Conservation (phyloP, 2,113 vertebrate species). For the Seriola quinqueradiata region DNA sequence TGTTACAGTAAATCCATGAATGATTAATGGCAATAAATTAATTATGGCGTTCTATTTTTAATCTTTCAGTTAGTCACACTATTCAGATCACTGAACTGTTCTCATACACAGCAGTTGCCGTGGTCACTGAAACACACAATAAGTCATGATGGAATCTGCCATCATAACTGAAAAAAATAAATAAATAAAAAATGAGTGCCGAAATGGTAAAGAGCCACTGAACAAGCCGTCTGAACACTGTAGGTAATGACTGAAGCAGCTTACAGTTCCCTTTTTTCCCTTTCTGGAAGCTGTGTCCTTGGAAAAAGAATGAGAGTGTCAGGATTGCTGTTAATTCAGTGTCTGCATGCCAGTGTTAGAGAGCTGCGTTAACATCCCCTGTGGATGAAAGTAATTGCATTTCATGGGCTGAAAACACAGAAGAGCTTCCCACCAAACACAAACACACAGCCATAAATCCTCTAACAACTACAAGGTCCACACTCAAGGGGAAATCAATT, state of each 20-base stretch:
- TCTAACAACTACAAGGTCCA: slow-evolving; percentile 58
- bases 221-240: not conserved
- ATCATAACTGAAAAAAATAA: not conserved
- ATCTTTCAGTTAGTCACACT: slow-evolving; percentile 34
- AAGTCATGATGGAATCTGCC: not conserved
- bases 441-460: slow-evolving; percentile 65
- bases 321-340: slow-evolving; percentile 47
- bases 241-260: not conserved
- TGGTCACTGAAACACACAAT: slow-evolving; percentile 8
- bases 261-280: not conserved
- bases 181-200: not conserved
- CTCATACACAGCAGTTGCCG: slow-evolving; percentile 1
- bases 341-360: slow-evolving; percentile 36
- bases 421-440: slow-evolving; percentile 65
- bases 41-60: slow-evolving; percentile 67
- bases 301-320: slow-evolving; percentile 14
- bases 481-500: slow-evolving; percentile 72
- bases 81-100: slow-evolving; percentile 42
- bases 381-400: slow-evolving; percentile 74
- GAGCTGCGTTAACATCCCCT: slow-evolving; percentile 56
- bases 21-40: slow-evolving; percentile 71
- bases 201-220: not conserved
- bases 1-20: slow-evolving; percentile 73
- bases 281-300: slow-evolving; percentile 17
- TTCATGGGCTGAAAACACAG: slow-evolving; percentile 69